Base-by-base conservation (phyloP, 2,888 invertebrate genomes). In the Neria commutata region DNA sequence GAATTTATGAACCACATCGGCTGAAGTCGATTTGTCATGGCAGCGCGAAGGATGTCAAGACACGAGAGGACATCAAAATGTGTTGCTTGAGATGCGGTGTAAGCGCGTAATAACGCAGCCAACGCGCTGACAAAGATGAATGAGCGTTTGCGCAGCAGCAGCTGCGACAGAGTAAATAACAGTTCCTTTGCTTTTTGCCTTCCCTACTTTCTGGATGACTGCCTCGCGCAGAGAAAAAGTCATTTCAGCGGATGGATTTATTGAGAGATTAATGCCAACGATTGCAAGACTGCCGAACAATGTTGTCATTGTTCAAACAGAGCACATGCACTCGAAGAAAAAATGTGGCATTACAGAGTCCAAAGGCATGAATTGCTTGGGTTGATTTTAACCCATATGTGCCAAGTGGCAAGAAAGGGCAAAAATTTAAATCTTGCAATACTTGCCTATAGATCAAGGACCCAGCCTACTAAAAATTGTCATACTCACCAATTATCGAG, bases 231-330 rank as follows among this genome's bases (percentile, higher is more conserved):
- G 19, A 42, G 21, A 42, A 42, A 21, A 42, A 19, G 42, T 6
- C 3, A 42, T 42, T 46, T 60, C 54, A 55, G 60, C 42, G 52
- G 52, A 52, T 57, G 58, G 64, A 61, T 55, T 58, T 63, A 50
- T 62, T 57, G 54, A 58, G 54, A 60, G 54, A 63, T 63, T 60
- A 56, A 58, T 63, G 60, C 61, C 61, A 62, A 45, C 57, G 47
- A 59, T 61, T 62, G 45, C 54, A n/a, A n/a, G n/a, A n/a, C n/a
- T n/a, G n/a, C n/a, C n/a, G n/a, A n/a, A n/a, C n/a, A n/a, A n/a
- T n/a, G n/a, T n/a, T n/a, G n/a, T n/a, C n/a, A n/a, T n/a, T n/a
- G n/a, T n/a, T n/a, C n/a, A n/a, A n/a, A n/a, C n/a, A n/a, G n/a
- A n/a, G n/a, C n/a, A n/a, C n/a, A n/a, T n/a, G n/a, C n/a, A n/a